Base-by-base conservation (phyloP, 2,888 invertebrate species). In the Euzophera pinguis region DNA sequence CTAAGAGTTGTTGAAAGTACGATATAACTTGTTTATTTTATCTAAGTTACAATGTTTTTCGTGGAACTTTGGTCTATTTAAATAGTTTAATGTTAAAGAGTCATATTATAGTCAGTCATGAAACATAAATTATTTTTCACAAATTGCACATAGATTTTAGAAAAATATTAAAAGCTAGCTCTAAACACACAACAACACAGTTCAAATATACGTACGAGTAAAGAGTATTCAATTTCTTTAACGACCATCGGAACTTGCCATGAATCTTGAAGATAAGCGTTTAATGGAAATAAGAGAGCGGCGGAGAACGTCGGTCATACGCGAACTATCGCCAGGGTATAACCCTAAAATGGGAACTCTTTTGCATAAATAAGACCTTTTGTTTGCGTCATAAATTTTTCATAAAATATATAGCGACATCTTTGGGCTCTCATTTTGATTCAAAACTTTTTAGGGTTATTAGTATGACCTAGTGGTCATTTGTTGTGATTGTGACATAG, bases 261-360 rank as follows among this genome's bases (percentile, higher is more conserved):
- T 85, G 82, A 84, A 84, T 84, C 82, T 84, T 74, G 62, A 73
- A 83, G 84, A 86, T 84, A 84, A 83, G 72, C 75, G 75, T 78
- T 81, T 84, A 82, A 84, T 84, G 81, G 80, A 78, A 81, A 83
- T 83, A 82, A 77, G 70, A 79, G 75, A 71, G 69, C 75, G 68
- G 63, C 67, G 61, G 64, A 67, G 73, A 75, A 70, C 79, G 78
- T 78, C 68, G 78, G 73, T 76, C 78, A 78, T 78, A 79, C 69
- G 69, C 67, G 73, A 81, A 81, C 75, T 76, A 80, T 77, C 71
- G 70, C 67, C 66, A 62, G 64, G 68, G 67, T 65, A 74, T 75
- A 78, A 75, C 74, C 75, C 70, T 71, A 69, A 65, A 67, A 70
- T 68, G 68, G 72, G 75, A 73, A 73, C 69, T 71, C 65, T 75